Percentiles rank a stretch among this genome's conserved stretches.
phyloP scores from a whole-genome alignment of 2,797 vertebrate genomes.

The Huso huso region DNA sequence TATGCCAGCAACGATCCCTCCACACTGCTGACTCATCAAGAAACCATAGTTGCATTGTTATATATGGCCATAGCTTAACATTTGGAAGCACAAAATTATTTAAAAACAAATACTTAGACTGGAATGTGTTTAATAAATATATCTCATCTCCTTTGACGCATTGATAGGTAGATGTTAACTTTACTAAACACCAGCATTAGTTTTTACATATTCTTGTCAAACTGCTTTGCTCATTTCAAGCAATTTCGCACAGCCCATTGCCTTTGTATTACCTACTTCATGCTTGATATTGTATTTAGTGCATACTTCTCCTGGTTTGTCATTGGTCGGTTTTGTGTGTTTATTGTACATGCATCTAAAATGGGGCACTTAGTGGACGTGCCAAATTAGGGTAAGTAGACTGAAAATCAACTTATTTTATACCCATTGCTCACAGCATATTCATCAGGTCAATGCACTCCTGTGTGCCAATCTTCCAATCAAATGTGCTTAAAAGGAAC shows the following conservation, averaged over 20 bases:
- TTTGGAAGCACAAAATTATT: no score
- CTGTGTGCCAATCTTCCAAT: constrained; percentile 30
- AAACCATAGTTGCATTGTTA: background rate
- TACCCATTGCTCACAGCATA: constrained; percentile 32
- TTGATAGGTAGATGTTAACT: no score
- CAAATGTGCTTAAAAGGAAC: constrained; percentile 23
- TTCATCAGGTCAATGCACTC: constrained; percentile 37
- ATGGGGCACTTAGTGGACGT: constrained; percentile 67
- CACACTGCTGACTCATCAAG: background rate
- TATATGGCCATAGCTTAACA: no score
- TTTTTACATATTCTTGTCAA: constrained; percentile 10
- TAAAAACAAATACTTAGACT: no score
- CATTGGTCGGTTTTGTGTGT: constrained; percentile 68
- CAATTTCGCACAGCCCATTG: constrained; percentile 15
- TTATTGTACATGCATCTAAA: constrained; percentile 60
- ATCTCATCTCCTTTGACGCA: no score
- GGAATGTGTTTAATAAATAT: no score
- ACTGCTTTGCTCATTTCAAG: constrained; percentile 18
- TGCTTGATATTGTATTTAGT: constrained; percentile 40
- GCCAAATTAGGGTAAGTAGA: constrained; percentile 72
- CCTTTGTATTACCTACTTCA: constrained; percentile 16
- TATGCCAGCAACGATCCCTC: background rate
- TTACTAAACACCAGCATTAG: constrained; percentile 14
- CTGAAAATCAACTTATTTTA: constrained; percentile 28
- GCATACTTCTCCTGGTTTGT: constrained; percentile 46